phyloP scores from a whole-genome alignment of 1,140 invertebrate genomes.

The Thalassaphorura encarpata region DNA sequence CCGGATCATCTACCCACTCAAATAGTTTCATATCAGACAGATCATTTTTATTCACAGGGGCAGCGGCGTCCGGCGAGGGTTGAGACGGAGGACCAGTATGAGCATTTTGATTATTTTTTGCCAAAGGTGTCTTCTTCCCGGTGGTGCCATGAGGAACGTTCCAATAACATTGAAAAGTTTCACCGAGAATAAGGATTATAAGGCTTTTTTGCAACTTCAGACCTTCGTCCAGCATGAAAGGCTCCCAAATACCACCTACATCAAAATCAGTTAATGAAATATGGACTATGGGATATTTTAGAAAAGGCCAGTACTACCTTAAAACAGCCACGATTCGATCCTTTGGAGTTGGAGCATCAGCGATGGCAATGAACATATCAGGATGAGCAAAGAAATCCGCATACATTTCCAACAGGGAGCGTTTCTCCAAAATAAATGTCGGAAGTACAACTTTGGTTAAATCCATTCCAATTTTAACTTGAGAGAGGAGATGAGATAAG shows the following conservation, averaged over 20 bases:
- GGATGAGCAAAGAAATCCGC: constrained; percentile 97
- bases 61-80: too few species aligned
- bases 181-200: constrained; percentile 95
- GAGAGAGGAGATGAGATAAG: constrained; percentile 84
- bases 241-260: constrained; percentile 86
- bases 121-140: constrained; percentile 10
- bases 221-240: constrained; percentile 92
- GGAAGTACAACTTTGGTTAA: constrained; percentile 93
- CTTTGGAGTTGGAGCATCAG: constrained; percentile 64
- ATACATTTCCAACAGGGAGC: constrained; percentile 94
- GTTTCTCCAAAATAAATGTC: constrained; percentile 90
- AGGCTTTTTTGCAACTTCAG: constrained; percentile 89
- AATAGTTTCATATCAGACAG: constrained; percentile 15
- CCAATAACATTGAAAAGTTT: constrained; percentile 87
- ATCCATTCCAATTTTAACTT: constrained; percentile 97
- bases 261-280: constrained; percentile 12
- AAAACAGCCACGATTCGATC: constrained; percentile 89
- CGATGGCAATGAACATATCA: constrained; percentile 85
- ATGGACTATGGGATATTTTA: neutral
- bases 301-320: constrained; percentile 25
- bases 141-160: constrained; percentile 41
- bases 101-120: neutral
- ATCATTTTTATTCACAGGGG: too few species aligned
- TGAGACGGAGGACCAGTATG: too few species aligned
- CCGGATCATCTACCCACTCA: constrained; percentile 26